phyloP scores from a whole-genome alignment of 2,888 invertebrate species.

The Chrysina gloriosa region DNA sequence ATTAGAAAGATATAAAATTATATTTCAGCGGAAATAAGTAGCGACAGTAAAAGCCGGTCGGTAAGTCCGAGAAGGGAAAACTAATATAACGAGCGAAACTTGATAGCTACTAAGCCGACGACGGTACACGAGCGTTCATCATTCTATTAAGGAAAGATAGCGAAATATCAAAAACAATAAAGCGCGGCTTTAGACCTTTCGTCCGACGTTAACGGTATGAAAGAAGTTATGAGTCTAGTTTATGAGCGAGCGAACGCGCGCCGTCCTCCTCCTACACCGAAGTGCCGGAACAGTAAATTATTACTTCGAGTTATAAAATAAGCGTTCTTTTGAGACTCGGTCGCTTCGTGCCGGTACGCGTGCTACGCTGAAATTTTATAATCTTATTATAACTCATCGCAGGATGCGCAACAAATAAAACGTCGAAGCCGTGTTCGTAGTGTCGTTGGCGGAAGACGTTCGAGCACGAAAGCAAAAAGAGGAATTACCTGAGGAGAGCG shows the following conservation, averaged over 20 bases:
- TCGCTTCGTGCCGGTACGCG: neutral
- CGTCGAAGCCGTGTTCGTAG: too few relatives aligned
- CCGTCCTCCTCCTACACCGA: conserved; percentile 18
- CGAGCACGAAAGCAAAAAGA: too few relatives aligned
- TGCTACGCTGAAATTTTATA: conserved; percentile 33
- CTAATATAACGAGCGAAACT: conserved; percentile 47
- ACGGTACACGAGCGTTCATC: conserved; percentile 45
- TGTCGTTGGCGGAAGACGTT: too few relatives aligned
- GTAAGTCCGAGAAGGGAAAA: conserved; percentile 36
- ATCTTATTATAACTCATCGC: conserved; percentile 36
- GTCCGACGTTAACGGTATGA: conserved; percentile 50
- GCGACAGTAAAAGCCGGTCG: conserved; percentile 29
- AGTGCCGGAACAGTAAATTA: conserved; percentile 33
- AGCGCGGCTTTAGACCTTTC: conserved; percentile 51
- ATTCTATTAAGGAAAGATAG: conserved; percentile 52
- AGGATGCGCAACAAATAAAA: conserved; percentile 36
- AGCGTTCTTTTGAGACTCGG: neutral
- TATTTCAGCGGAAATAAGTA: conserved; percentile 28
- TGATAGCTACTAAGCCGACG: conserved; percentile 48
- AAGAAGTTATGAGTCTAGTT: conserved; percentile 49
- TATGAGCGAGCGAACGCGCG: too few relatives aligned
- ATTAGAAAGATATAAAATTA: conserved; percentile 32
- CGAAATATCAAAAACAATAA: conserved; percentile 54
- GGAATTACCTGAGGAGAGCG: too few relatives aligned
- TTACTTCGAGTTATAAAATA: conserved; percentile 37